Base-by-base conservation (phyloP, 1,140 invertebrate genomes). In the Aphelenchoides besseyi region DNA sequence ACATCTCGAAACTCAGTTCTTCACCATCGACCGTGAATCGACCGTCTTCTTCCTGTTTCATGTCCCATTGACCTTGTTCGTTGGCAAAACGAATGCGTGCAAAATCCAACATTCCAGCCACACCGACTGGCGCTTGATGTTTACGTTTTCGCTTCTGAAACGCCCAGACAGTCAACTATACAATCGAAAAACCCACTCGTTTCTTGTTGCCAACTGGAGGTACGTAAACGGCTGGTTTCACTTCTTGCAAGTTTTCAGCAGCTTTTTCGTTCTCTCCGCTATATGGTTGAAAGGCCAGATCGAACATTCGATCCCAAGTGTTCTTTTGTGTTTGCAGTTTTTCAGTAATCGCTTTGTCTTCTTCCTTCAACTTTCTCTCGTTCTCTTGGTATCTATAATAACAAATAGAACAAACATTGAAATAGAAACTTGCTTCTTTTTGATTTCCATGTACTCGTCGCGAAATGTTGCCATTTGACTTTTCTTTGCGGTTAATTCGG, bases 401-500 rank as follows among this genome's bases (percentile, higher is more conserved):
- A 29, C 53, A 68, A 18, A 48, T 23, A 23, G 41, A 48, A 23
- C 28, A 48, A 26, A 59, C 28, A 9, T 29, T n/a, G 30, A 23
- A n/a, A 48, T 41, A 23, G 28, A 48, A 61, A 70, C 71, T 53
- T 32, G 84, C 79, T 74, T 80, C 36, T 72, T 77, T 70, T 83
- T 83, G 2, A 77, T 52, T 1, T 80, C 80, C 35, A 77, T 75
- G 74, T 77, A 83, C 55, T 83, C 81, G 32, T 62, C 75, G 59
- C 81, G 81, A 52, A 83, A 83, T 37, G 70, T 52, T 3, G 41
- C 5, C 81, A 83, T 84, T 30, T 83, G 81, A 12, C 62, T 71
- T 35, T 81, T 84, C 23, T 83, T 84, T n/a, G 54, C 29, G 1
- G 68, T 26, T 26, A 83, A 41, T 28, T 48, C 32, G 5, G 70